Conservation (phyloP, 2,888 invertebrate genomes). For the Erebia aethiops region DNA sequence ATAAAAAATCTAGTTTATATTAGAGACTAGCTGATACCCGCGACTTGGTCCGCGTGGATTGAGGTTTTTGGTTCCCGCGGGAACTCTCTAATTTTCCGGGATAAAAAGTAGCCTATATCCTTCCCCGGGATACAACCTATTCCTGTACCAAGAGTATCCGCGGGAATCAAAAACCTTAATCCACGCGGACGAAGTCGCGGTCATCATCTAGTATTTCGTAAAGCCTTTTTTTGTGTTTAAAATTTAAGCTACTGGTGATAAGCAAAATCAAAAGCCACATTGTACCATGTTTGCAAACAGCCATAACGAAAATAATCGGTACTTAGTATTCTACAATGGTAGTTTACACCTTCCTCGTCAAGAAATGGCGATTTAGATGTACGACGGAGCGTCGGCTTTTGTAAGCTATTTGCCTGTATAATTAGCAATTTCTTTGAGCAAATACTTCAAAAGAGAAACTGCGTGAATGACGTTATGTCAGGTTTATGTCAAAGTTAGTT, state of each 20-base stretch:
- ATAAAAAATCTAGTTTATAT: not conserved
- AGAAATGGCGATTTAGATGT: slow-evolving; percentile 30
- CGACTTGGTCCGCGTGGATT: too few relatives aligned
- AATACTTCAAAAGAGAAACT: slow-evolving; percentile 36
- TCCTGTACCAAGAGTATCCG: too few relatives aligned
- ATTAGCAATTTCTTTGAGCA: slow-evolving; percentile 38
- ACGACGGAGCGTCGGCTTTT: slow-evolving; percentile 29
- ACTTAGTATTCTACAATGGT: slow-evolving; percentile 26
- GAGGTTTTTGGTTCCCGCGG: too few relatives aligned
- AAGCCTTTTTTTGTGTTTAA: too few relatives aligned
- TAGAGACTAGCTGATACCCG: too few relatives aligned
- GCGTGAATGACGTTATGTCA: slow-evolving; percentile 18
- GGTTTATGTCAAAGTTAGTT: slow-evolving; percentile 3
- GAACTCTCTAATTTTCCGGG: too few relatives aligned
- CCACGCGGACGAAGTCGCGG: too few relatives aligned
- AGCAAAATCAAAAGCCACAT: not conserved
- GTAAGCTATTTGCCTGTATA: slow-evolving; percentile 38
- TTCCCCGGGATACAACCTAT: too few relatives aligned
- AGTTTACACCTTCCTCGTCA: slow-evolving; percentile 16
- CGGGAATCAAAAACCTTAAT: too few relatives aligned
- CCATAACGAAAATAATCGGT: slow-evolving; percentile 18
- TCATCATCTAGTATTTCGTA: too few relatives aligned
- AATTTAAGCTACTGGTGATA: too few relatives aligned
- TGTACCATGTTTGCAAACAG: slow-evolving; percentile 15
- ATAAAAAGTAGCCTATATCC: too few relatives aligned